Conservation (phyloP, 2,113 vertebrate species). For the Lonchura striata region DNA sequence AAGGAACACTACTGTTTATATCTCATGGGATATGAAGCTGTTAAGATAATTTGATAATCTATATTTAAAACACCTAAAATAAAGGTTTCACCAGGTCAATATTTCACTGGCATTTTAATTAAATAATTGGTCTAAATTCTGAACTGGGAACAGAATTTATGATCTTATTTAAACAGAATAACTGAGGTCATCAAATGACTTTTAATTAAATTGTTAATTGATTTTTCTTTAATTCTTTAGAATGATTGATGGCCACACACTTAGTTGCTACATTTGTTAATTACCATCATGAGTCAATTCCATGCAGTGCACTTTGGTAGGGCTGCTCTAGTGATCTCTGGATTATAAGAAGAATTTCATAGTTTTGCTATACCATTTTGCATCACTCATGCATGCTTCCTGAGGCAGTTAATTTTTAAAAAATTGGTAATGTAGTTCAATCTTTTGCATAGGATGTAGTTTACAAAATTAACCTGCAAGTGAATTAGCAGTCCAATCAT, state of each 20-base stretch:
- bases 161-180: constrained; percentile 63
- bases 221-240: constrained; percentile 61
- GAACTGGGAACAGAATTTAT: constrained; percentile 50
- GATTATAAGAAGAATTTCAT: not conserved
- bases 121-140: constrained; percentile 69
- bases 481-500: not conserved
- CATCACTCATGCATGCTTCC: not conserved
- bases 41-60: constrained; percentile 57
- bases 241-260: constrained; percentile 19
- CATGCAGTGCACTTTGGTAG: not conserved
- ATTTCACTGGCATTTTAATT: constrained; percentile 69
- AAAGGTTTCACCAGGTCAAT: constrained; percentile 53
- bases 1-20: not conserved
- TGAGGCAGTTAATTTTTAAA: not conserved
- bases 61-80: constrained; percentile 56
- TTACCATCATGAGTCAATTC: not conserved
- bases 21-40: not conserved
- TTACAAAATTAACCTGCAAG: not conserved
- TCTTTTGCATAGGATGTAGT: not conserved
- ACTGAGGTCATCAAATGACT: constrained; percentile 45
- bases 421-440: not conserved
- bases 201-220: constrained; percentile 70
- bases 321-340: not conserved
- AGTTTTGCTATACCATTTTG: not conserved
- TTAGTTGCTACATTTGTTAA: constrained; percentile 18